Conservation (phyloP, 2,113 vertebrate species). For the Rostratula benghalensis region DNA sequence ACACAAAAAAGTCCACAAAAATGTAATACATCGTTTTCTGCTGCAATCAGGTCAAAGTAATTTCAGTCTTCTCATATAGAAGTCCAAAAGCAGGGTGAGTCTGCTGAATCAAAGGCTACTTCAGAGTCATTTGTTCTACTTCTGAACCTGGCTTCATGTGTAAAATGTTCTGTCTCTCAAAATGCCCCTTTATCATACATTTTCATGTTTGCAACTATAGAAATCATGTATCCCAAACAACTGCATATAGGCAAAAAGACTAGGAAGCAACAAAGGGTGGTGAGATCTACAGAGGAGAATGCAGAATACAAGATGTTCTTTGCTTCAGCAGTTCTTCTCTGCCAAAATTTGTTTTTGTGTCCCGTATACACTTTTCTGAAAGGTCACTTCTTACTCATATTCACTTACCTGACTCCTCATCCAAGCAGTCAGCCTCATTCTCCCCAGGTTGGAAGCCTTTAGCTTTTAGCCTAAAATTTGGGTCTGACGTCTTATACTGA, state of each 20-base stretch:
- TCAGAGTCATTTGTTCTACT: background rate
- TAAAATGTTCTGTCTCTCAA: background rate
- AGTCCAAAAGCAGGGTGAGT: background rate
- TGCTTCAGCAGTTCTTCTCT: background rate
- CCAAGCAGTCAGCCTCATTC: background rate
- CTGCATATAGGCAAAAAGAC: background rate
- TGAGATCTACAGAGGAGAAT: background rate
- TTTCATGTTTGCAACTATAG: background rate
- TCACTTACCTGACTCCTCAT: background rate
- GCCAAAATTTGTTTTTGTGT: background rate
- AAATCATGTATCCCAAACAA: background rate
- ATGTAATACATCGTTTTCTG: background rate
- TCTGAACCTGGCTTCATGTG: background rate
- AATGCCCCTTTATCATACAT: background rate
- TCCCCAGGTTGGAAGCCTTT: background rate
- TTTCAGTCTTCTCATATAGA: background rate
- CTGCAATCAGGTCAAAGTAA: background rate
- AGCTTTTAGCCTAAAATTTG: background rate
- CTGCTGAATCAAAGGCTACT: background rate
- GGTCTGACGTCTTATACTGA: background rate
- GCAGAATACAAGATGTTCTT: background rate
- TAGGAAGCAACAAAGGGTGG: background rate
- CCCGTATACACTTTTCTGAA: background rate
- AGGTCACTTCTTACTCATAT: background rate
- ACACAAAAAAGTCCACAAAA: background rate